Percentiles rank a stretch among this genome's conserved stretches.
Evolutionary conservation across 1,140 invertebrate species (phyloP).

Genomic region (Hylyphantes graminicola): DNA sequence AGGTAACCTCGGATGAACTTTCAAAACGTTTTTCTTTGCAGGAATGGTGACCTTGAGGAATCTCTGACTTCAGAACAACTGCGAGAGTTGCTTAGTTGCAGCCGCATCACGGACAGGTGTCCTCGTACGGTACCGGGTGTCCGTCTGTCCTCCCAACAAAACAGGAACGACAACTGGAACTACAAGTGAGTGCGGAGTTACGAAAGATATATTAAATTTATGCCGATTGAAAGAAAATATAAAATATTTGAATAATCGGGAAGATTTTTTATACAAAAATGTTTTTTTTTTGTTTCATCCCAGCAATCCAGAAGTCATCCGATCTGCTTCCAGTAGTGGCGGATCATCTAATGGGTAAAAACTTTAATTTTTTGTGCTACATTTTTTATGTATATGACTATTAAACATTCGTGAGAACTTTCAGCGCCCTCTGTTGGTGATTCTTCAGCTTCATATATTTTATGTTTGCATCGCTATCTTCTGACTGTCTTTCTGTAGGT

Average conservation of each 20-base stretch:
- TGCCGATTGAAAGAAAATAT: too few relatives aligned
- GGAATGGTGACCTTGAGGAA: conserved; percentile 35
- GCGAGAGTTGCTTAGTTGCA: conserved; percentile 39
- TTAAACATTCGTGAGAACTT: too few relatives aligned
- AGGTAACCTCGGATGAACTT: neutral
- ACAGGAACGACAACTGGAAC: conserved; percentile 33
- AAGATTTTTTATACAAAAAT: neutral
- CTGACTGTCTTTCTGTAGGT: too few relatives aligned
- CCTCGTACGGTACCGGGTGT: conserved; percentile 52
- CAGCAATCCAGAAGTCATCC: conserved; percentile 33
- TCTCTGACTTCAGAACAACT: conserved; percentile 40
- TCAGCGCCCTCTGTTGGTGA: too few relatives aligned
- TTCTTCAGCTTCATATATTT: too few relatives aligned
- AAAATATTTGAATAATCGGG: too few relatives aligned
- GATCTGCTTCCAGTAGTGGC: conserved; percentile 45
- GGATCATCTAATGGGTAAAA: conserved; percentile 35
- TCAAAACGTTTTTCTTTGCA: neutral
- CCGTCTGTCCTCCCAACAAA: conserved; percentile 38
- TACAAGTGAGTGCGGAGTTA: neutral
- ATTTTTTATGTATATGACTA: too few relatives aligned
- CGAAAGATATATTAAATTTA: too few relatives aligned
- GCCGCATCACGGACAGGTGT: conserved; percentile 18
- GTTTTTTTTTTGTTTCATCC: neutral
- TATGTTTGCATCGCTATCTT: too few relatives aligned
- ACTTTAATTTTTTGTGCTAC: neutral